Percentiles rank a stretch among this genome's conserved stretches.
Evolutionary conservation across 2,113 vertebrate genomes (phyloP).

Genomic region (Morone saxatilis): DNA sequence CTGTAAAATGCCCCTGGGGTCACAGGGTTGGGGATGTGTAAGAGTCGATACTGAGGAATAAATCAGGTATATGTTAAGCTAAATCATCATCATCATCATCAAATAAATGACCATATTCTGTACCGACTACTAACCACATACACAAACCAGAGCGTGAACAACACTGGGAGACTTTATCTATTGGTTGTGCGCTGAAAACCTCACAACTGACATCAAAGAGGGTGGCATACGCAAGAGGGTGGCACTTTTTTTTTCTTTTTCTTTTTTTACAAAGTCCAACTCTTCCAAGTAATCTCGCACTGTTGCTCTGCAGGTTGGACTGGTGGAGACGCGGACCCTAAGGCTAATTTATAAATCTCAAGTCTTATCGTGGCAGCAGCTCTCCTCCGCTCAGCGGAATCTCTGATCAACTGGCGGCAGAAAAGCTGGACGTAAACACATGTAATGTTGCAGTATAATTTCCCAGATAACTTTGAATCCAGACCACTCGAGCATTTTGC

Average conservation of each 20-base stretch:
- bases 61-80: neutral
- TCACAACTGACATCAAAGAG: neutral
- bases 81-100: too few species aligned
- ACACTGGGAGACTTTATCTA: neutral
- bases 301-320: constrained; percentile 61
- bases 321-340: constrained; percentile 29
- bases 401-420: neutral
- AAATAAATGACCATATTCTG: neutral
- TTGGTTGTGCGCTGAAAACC: neutral
- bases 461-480: neutral
- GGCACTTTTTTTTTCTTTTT: neutral
- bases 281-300: neutral
- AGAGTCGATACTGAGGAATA: neutral
- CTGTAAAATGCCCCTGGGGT: too few species aligned
- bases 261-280: neutral
- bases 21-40: too few species aligned
- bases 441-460: neutral
- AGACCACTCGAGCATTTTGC: neutral
- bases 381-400: neutral
- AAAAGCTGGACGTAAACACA: neutral
- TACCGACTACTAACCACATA: neutral
- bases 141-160: neutral
- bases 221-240: neutral
- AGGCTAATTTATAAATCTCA: constrained; percentile 17
- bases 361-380: neutral